Evolutionary conservation across 2,113 vertebrate genomes (phyloP).

Genomic region (Mola mola): DNA sequence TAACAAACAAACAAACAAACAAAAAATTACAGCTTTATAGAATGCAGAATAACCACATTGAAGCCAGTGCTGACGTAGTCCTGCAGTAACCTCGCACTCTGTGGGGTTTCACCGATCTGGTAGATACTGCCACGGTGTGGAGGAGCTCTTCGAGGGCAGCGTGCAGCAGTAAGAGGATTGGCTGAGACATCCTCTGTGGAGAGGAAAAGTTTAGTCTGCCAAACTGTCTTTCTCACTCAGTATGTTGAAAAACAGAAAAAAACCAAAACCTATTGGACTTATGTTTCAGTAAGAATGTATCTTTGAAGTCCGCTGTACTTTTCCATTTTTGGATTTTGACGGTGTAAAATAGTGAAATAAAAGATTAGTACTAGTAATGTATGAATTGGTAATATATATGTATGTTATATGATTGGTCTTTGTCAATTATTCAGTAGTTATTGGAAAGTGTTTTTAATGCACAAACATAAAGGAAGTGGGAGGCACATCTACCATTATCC

Average conservation of each 20-base stretch:
- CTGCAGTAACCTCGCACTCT: constrained; percentile 26
- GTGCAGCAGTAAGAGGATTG: constrained; percentile 7
- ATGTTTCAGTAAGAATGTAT: constrained; percentile 7
- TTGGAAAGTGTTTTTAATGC: too few species aligned
- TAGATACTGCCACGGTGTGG: constrained; percentile 23
- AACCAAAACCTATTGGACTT: background rate
- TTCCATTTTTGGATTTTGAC: background rate
- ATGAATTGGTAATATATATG: too few species aligned
- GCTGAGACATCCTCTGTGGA: background rate
- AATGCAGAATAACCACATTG: constrained; percentile 15
- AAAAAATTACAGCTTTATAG: too few species aligned
- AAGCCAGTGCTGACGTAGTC: constrained; percentile 35
- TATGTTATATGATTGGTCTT: too few species aligned
- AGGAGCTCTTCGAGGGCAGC: constrained; percentile 3
- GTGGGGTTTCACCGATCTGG: constrained; percentile 21
- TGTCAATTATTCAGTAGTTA: too few species aligned
- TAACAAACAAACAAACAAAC: too few species aligned
- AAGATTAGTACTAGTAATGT: too few species aligned
- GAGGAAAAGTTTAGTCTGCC: constrained; percentile 4
- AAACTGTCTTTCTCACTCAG: constrained; percentile 11
- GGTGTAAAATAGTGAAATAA: background rate
- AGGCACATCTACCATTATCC: too few species aligned
- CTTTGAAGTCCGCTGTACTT: background rate
- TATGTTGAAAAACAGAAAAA: background rate
- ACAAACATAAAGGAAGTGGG: too few species aligned